Base-by-base conservation (phyloP, 2,113 vertebrate species). In the Myocastor coypus region DNA sequence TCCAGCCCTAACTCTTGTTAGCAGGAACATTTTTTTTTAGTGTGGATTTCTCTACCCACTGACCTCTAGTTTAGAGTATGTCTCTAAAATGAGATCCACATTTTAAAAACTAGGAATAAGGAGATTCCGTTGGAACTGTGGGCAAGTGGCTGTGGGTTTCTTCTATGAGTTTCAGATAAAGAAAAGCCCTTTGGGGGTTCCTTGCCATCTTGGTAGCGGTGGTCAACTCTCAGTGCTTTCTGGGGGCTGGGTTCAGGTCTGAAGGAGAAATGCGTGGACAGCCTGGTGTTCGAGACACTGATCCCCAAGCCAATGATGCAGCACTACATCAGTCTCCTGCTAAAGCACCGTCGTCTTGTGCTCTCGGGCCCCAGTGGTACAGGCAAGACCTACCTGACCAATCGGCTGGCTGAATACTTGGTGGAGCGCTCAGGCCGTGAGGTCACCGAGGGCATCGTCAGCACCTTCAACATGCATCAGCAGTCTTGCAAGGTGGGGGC, bases 221-320 rank as follows among this genome's bases (percentile, higher is more conserved):
- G 28, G 61, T 34, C 12, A 12, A 26, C 55, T 84, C 89, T 94
- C 52, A 12, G 55, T 1, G 1, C 81, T 61, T 63, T 89, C 52
- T n/a, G 82, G 92, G 92, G 63, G 30, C 26, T 66, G 46, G 63
- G 17, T 0, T 59, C 98, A 99, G 99, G 99, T 96, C 98, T 99
- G 91, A 99, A 98, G 97, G 99, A 99, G 97, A 99, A 99, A 95
- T 99, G 99, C 0, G 99, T 99, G 81, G 99, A 99, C 98, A 99
- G 99, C 73, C 98, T 99, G 96, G 99, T 99, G 96, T 99, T 99
- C 0, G 99, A 99, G 98, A 99, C 99, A 0, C 98, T 99, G 55
- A 98, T 99, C 96, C 99, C 99, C 75, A 99, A 99, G 98, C 99
- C 99, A 71, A 99, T 99, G 99, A 99, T 99, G 99, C 99, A 99